Evolutionary conservation across 2,113 vertebrate genomes (phyloP).

Genomic region (Mixornis gularis): DNA sequence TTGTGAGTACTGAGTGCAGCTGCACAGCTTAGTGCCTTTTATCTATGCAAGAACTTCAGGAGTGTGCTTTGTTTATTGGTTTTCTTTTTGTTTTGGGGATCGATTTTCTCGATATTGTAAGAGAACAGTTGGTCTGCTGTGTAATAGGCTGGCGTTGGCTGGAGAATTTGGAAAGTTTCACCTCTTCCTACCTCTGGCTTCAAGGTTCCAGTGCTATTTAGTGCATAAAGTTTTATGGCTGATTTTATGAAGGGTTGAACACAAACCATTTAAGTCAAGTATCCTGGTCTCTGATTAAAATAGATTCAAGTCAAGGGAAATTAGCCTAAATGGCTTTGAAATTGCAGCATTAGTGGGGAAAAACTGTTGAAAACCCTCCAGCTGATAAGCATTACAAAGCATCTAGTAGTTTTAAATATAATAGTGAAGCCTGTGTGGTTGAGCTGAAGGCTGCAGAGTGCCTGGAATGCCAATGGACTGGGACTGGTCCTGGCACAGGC

Average conservation of each 20-base stretch:
- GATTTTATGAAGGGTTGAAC: conserved; percentile 66
- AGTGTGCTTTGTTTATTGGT: neutral
- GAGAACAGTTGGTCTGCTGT: neutral
- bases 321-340: conserved; percentile 74
- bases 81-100: neutral
- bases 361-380: conserved; percentile 52
- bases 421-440: conserved; percentile 27
- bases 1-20: neutral
- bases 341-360: conserved; percentile 63
- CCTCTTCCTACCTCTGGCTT: neutral
- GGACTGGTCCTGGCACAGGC: neutral
- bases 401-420: conserved; percentile 53
- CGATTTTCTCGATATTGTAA: neutral
- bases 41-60: neutral
- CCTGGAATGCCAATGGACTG: neutral
- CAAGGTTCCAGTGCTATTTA: neutral
- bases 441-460: neutral
- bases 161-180: conserved; percentile 12
- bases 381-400: conserved; percentile 63
- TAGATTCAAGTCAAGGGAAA: conserved; percentile 70
- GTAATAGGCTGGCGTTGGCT: neutral
- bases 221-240: conserved; percentile 37
- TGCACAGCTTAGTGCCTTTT: neutral
- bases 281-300: conserved; percentile 72
- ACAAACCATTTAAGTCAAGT: conserved; percentile 69